Percentiles rank a stretch among this genome's conserved stretches.
Conservation (phyloP, 2,888 invertebrate genomes). For the Sesia apiformis region DNA sequence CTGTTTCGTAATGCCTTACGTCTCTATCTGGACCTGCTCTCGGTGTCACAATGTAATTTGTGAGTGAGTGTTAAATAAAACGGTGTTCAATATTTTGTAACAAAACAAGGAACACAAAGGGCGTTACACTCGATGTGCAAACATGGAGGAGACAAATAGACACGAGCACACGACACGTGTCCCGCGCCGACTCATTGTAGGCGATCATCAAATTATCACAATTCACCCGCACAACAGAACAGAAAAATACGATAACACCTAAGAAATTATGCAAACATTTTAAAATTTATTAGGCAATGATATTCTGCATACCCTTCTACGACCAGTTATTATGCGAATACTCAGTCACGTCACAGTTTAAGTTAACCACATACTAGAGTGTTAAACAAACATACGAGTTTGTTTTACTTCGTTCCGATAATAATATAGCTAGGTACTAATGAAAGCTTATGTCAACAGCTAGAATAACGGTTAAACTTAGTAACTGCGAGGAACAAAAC, state of each 20-base stretch:
- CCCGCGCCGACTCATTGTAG: constrained; percentile 17
- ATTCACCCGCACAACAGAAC: constrained; percentile 28
- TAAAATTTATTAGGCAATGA: constrained; percentile 15
- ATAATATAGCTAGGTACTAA: constrained; percentile 23
- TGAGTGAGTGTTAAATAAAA: constrained; percentile 69
- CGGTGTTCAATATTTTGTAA: constrained; percentile 74
- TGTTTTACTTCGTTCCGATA: constrained; percentile 22
- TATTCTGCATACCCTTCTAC: constrained; percentile 9
- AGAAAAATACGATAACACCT: constrained; percentile 15
- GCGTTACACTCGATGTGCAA: constrained; percentile 65
- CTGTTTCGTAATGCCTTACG: constrained; percentile 29
- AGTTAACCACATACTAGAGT: constrained; percentile 6
- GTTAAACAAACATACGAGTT: constrained; percentile 14
- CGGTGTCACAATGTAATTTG: constrained; percentile 63
- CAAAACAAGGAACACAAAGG: constrained; percentile 72
- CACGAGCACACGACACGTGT: constrained; percentile 32
- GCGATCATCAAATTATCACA: constrained; percentile 62
- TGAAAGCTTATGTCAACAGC: constrained; percentile 30
- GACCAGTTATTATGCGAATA: constrained; percentile 12
- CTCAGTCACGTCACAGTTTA: constrained; percentile 9
- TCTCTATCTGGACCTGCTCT: constrained; percentile 35
- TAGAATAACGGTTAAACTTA: constrained; percentile 36
- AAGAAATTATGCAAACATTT: constrained; percentile 2
- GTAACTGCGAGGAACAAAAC: constrained; percentile 25
- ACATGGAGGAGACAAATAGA: constrained; percentile 35